These are phyloP conservation scores for Sepioteuthis lessoniana DNA, from an alignment of 2,888 invertebrate species.

Conservation along the genomic window DNA sequence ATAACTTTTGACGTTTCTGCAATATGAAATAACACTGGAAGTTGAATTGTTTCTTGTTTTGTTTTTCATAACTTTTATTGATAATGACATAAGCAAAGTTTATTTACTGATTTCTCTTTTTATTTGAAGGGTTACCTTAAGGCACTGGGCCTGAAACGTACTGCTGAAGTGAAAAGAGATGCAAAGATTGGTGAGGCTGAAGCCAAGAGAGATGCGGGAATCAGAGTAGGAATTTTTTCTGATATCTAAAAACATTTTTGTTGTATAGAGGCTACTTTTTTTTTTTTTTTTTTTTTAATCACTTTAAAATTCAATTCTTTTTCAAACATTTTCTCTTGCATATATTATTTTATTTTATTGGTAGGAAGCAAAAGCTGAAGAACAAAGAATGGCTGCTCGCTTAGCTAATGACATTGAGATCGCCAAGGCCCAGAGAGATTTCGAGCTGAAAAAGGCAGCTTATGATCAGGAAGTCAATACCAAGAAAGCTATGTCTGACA, in stretches of 20 bases:
- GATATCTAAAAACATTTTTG: not conserved
- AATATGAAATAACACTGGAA: too few relatives aligned
- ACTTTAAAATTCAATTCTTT: not conserved
- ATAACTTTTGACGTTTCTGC: too few relatives aligned
- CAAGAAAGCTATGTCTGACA: slow-evolving; percentile 80
- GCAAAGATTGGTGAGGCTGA: slow-evolving; percentile 98
- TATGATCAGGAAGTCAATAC: slow-evolving; percentile 98
- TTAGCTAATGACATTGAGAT: slow-evolving; percentile 97
- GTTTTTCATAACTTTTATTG: too few relatives aligned
- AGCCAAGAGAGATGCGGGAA: slow-evolving; percentile 89
- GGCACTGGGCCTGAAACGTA: slow-evolving; percentile 82
- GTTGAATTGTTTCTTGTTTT: too few relatives aligned
- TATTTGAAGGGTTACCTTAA: slow-evolving; percentile 87
- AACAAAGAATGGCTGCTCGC: slow-evolving; percentile 94
- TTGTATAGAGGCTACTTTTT: too few relatives aligned
- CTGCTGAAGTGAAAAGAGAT: slow-evolving; percentile 80
- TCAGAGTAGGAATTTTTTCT: slow-evolving; percentile 78
- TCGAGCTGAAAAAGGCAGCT: slow-evolving; percentile 95
- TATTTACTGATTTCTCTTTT: not conserved
- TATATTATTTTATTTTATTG: not conserved
- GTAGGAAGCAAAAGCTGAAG: slow-evolving; percentile 93
- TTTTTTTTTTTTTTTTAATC: too few relatives aligned
- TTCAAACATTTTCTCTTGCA: not conserved
- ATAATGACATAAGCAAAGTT: too few relatives aligned
- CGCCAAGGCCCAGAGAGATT: slow-evolving; percentile 95